Evolutionary conservation across 2,888 invertebrate genomes (phyloP).

Genomic region (Carterocephalus palaemon): DNA sequence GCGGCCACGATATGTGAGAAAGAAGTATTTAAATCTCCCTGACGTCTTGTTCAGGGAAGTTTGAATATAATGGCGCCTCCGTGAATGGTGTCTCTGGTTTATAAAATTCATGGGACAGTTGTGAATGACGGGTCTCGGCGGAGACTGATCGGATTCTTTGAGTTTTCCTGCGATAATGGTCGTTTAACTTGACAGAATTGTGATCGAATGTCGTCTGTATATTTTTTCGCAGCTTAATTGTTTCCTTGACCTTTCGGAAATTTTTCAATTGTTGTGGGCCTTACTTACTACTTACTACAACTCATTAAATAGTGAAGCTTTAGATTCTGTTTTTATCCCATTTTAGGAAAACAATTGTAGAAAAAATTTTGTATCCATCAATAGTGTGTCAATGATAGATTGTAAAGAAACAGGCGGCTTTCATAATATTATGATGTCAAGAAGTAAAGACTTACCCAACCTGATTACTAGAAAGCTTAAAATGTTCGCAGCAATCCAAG

Average conservation of each 20-base stretch:
- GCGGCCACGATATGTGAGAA: constrained; percentile 46
- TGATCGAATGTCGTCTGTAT: constrained; percentile 9
- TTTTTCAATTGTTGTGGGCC: too few relatives aligned
- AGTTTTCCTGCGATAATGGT: constrained; percentile 6
- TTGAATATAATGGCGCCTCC: constrained; percentile 61
- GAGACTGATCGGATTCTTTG: neutral
- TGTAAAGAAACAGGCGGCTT: too few relatives aligned
- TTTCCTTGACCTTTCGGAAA: constrained; percentile 8
- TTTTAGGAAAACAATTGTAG: too few relatives aligned
- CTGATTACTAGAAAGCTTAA: too few relatives aligned
- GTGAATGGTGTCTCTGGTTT: constrained; percentile 40
- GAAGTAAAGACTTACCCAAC: neutral
- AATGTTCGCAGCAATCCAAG: neutral
- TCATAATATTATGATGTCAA: neutral
- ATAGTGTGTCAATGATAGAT: too few relatives aligned
- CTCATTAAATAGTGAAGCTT: too few relatives aligned
- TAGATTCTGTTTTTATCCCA: too few relatives aligned
- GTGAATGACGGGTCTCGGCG: constrained; percentile 22
- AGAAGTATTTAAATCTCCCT: constrained; percentile 68
- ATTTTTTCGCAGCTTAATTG: constrained; percentile 9
- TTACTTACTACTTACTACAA: too few relatives aligned
- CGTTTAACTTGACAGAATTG: neutral
- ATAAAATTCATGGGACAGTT: constrained; percentile 26
- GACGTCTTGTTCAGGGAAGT: constrained; percentile 61
- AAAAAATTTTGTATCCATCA: too few relatives aligned